Conservation (phyloP, 2,797 vertebrate genomes). For the Halcyon leucocephala region DNA sequence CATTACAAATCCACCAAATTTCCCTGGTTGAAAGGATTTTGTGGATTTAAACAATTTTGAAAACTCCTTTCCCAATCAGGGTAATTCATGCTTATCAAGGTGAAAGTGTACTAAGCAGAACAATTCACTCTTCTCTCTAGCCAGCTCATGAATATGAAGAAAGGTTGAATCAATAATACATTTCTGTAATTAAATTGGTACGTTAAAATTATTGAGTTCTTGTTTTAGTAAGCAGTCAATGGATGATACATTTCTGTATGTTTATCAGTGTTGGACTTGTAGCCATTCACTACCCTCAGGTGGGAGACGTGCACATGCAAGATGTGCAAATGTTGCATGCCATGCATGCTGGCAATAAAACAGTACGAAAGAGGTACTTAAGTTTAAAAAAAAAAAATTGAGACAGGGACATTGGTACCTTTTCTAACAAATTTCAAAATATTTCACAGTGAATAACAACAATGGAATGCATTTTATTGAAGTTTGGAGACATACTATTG, state of each 20-base stretch:
- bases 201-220: not conserved
- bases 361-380: not conserved
- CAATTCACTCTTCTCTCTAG: not conserved
- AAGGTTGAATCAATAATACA: slow-evolving; percentile 25
- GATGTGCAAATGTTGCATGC: not conserved
- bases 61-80: not conserved
- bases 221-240: not conserved
- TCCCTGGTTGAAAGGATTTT: not conserved
- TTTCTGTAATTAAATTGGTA: slow-evolving; percentile 24
- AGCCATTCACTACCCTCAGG: not conserved
- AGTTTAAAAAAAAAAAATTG: not conserved
- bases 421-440: not conserved
- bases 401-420: not conserved
- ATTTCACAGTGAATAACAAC: not conserved
- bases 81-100: not conserved
- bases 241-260: not conserved
- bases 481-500: not conserved
- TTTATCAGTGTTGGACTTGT: slow-evolving; percentile 13
- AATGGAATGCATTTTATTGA: not conserved
- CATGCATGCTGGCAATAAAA: no score
- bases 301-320: not conserved
- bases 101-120: slow-evolving; percentile 3
- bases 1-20: not conserved
- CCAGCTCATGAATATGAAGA: not conserved
- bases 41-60: not conserved